phyloP scores from a whole-genome alignment of 2,888 invertebrate species.

The Cephus rjabovi region DNA sequence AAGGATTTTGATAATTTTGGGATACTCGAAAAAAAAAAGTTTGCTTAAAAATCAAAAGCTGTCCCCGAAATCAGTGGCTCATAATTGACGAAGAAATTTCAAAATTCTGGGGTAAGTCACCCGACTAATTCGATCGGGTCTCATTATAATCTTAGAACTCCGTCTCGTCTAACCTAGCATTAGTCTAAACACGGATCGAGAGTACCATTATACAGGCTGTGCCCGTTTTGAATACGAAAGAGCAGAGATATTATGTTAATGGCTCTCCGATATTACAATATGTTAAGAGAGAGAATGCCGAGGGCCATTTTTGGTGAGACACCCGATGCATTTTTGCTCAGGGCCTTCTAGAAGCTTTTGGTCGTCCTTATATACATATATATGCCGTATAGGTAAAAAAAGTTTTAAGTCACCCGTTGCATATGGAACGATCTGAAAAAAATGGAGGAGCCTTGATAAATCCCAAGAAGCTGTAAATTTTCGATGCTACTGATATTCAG shows the following conservation, averaged over 20 bases:
- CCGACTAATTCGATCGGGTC: constrained; percentile 57
- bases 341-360: background rate
- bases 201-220: constrained; percentile 54
- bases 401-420: constrained; percentile 10
- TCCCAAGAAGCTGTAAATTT: background rate
- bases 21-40: constrained; percentile 17
- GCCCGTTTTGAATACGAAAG: constrained; percentile 60
- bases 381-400: constrained; percentile 12
- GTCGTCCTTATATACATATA: constrained; percentile 5
- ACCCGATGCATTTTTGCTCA: constrained; percentile 19
- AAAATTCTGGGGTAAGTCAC: constrained; percentile 35
- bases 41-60: constrained; percentile 13
- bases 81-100: constrained; percentile 14
- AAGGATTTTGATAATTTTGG: background rate
- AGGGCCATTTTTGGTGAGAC: constrained; percentile 28
- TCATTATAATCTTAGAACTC: constrained; percentile 58
- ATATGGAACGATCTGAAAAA: constrained; percentile 2
- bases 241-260: constrained; percentile 63
- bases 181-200: constrained; percentile 60
- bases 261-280: constrained; percentile 50
- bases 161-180: constrained; percentile 53
- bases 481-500: constrained; percentile 19
- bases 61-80: constrained; percentile 16
- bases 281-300: constrained; percentile 32
- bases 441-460: background rate